These are phyloP conservation scores for Phymorhynchus buccinoides DNA, from an alignment of 1,140 invertebrate species.

Conservation along the genomic window DNA sequence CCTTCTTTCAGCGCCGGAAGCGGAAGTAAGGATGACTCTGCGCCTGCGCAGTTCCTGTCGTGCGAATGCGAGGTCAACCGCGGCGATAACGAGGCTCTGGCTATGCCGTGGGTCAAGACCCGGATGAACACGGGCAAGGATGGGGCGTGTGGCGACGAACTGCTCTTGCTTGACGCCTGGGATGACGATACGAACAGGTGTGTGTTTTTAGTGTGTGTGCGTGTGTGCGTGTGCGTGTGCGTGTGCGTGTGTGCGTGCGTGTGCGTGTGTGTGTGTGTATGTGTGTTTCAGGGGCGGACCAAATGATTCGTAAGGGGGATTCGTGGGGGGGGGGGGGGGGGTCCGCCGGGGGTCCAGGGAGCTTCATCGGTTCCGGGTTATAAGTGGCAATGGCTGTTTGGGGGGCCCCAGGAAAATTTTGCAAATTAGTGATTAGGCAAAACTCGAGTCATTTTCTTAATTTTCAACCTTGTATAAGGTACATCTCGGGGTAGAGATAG, in stretches of 20 bases:
- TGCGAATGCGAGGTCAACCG: constrained; percentile 30
- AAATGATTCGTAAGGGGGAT: too few relatives aligned
- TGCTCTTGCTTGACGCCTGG: constrained; percentile 28
- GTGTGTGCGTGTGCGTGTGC: not conserved
- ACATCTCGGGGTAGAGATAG: too few relatives aligned
- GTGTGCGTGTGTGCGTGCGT: not conserved
- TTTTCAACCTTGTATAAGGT: too few relatives aligned
- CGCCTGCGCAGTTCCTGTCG: constrained; percentile 23
- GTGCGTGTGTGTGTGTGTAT: not conserved
- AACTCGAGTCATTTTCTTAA: too few relatives aligned
- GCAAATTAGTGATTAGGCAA: too few relatives aligned
- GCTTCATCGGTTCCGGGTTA: too few relatives aligned
- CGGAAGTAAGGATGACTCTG: not conserved
- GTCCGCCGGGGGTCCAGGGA: not conserved
- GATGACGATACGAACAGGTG: constrained; percentile 22
- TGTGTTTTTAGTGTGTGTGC: not conserved
- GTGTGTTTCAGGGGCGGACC: not conserved
- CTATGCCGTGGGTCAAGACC: constrained; percentile 14
- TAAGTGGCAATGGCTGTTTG: too few relatives aligned
- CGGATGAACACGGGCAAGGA: not conserved
- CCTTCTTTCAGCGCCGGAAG: constrained; percentile 30
- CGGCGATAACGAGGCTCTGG: not conserved
- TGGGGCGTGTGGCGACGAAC: constrained; percentile 23
- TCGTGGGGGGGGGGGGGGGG: not conserved
- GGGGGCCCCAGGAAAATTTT: too few relatives aligned